Evolutionary conservation across 2,797 vertebrate genomes (phyloP).

Genomic region (Liparis tanakae): DNA sequence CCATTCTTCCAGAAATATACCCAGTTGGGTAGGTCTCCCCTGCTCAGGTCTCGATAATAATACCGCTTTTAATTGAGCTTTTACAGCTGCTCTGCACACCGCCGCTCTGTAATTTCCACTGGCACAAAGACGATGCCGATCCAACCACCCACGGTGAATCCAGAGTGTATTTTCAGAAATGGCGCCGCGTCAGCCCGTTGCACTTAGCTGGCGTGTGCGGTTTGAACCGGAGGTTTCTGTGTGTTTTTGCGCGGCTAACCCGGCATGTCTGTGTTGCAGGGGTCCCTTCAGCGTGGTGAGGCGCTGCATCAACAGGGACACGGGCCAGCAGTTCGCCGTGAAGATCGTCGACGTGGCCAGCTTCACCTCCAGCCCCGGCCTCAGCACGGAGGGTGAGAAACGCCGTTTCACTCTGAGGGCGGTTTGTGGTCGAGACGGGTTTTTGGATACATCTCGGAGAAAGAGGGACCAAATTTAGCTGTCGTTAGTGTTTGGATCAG

Average conservation of each 20-base stretch:
- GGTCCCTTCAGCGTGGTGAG: conserved; percentile 98
- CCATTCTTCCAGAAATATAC: conserved; percentile 54
- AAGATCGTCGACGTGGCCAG: conserved; percentile 99
- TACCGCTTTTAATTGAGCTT: conserved; percentile 70
- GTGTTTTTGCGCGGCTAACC: conserved; percentile 29
- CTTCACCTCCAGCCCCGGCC: conserved; percentile 99
- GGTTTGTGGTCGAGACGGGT: conserved; percentile 18
- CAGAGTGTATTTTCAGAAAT: conserved; percentile 38
- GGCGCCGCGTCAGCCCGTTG: conserved; percentile 15
- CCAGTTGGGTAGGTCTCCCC: conserved; percentile 32
- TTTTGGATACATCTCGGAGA: neutral
- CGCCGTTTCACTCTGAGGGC: conserved; percentile 3
- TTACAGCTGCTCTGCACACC: conserved; percentile 66
- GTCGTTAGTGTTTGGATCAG: conserved; percentile 8
- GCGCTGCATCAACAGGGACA: conserved; percentile 99
- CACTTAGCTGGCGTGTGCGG: conserved; percentile 9
- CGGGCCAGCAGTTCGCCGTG: conserved; percentile 97
- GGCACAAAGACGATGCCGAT: conserved; percentile 41
- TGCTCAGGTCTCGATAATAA: conserved; percentile 62
- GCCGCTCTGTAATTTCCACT: conserved; percentile 74
- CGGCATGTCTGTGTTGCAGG: conserved; percentile 78
- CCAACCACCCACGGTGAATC: conserved; percentile 56
- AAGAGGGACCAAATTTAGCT: neutral
- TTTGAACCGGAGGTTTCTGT: conserved; percentile 1
- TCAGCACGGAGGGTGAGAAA: conserved; percentile 97